These are phyloP conservation scores for Centroberyx gerrardi DNA, from an alignment of 2,797 vertebrate species.

Conservation along the genomic window DNA sequence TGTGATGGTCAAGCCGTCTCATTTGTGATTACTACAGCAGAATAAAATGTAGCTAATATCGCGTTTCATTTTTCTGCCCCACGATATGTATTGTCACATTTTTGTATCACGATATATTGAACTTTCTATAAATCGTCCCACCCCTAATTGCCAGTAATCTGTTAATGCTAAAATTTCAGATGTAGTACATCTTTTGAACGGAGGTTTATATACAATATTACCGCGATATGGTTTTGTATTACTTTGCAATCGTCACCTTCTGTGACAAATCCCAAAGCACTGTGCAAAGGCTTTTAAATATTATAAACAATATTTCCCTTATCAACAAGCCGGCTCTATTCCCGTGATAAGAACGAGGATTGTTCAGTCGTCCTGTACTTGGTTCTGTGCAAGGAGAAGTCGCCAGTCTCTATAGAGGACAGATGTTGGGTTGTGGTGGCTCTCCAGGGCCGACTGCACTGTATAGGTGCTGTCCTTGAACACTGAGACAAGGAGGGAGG, in stretches of 20 bases:
- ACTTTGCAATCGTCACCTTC: neutral
- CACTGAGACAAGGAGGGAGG: conserved; percentile 51
- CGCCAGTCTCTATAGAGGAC: conserved; percentile 13
- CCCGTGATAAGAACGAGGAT: neutral
- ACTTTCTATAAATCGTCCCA: too few species aligned
- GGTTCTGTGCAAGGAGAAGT: neutral
- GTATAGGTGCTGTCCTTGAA: conserved; percentile 60
- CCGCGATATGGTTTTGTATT: neutral
- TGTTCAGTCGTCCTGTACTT: neutral
- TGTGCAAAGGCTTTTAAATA: neutral
- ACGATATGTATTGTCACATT: too few species aligned
- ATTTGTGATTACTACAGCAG: too few species aligned
- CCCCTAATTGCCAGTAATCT: too few species aligned
- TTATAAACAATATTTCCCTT: neutral
- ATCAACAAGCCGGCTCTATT: neutral
- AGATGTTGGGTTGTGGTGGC: conserved; percentile 21
- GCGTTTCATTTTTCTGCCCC: too few species aligned
- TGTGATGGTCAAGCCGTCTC: too few species aligned
- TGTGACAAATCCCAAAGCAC: neutral
- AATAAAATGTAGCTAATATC: too few species aligned
- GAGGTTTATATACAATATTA: neutral
- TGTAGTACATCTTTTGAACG: neutral
- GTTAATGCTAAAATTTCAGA: neutral
- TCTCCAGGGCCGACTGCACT: conserved; percentile 25
- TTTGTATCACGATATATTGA: too few species aligned